Evolutionary conservation across 2,888 invertebrate genomes (phyloP).

Genomic region (Orthonevra nobilis): DNA sequence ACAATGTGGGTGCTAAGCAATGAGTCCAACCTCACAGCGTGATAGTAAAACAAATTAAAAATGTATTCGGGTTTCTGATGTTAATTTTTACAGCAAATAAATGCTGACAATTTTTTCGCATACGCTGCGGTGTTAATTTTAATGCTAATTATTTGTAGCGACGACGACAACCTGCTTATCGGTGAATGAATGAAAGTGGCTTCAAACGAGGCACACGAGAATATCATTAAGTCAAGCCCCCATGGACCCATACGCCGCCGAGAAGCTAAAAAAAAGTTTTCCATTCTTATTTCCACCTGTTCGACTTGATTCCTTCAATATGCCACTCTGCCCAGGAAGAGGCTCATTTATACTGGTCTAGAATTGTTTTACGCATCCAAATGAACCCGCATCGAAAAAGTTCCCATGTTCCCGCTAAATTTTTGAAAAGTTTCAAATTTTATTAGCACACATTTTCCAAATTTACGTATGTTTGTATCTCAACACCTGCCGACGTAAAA

Average conservation of each 20-base stretch:
- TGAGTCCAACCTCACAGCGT: conserved; percentile 12
- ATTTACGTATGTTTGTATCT: too few relatives aligned
- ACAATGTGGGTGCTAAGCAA: conserved; percentile 23
- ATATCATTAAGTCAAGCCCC: conserved; percentile 19
- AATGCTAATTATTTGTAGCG: conserved; percentile 46
- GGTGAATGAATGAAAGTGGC: conserved; percentile 28
- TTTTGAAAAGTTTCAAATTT: too few relatives aligned
- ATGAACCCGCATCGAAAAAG: background rate
- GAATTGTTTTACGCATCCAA: too few relatives aligned
- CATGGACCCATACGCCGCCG: conserved; percentile 37
- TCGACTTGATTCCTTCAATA: background rate
- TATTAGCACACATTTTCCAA: too few relatives aligned
- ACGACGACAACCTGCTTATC: conserved; percentile 44
- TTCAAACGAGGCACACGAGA: background rate
- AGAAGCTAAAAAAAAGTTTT: background rate
- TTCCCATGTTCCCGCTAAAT: too few relatives aligned
- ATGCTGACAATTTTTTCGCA: background rate
- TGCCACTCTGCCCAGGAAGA: too few relatives aligned
- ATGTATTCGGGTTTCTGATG: conserved; percentile 54
- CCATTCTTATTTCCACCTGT: background rate
- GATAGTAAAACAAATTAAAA: conserved; percentile 54
- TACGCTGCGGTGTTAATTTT: conserved; percentile 38
- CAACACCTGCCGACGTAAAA: too few relatives aligned
- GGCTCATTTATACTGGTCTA: too few relatives aligned
- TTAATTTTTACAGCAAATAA: conserved; percentile 14